A percentile compares a stretch with the other conserved stretches of the same genome.
Evolutionary conservation across 2,888 invertebrate species (phyloP).

Genomic region (Agrochola macilenta): DNA sequence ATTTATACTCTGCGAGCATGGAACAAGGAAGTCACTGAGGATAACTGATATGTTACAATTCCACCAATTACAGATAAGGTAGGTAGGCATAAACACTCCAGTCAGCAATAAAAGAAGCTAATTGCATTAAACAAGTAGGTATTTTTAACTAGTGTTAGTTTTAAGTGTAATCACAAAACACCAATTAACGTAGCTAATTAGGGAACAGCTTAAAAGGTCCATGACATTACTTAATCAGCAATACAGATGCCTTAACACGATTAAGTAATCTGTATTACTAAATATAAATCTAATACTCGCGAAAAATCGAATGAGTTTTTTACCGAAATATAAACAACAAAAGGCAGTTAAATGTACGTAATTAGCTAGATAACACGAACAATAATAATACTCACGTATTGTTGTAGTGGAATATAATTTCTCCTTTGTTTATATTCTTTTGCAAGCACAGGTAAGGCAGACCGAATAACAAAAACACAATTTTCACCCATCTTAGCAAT

Average conservation of each 20-base stretch:
- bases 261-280: background rate
- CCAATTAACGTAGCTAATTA: background rate
- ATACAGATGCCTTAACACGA: background rate
- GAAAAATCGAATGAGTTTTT: background rate
- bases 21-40: background rate
- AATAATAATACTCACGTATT: conserved; percentile 83
- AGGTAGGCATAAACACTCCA: background rate
- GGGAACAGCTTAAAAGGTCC: background rate
- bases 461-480: conserved; percentile 70
- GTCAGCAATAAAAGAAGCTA: background rate
- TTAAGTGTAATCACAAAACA: background rate
- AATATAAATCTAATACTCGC: too few species aligned
- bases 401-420: conserved; percentile 85
- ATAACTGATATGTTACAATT: background rate
- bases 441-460: conserved; percentile 71
- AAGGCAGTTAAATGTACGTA: background rate
- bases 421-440: conserved; percentile 72
- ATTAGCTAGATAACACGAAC: background rate
- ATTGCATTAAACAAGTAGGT: conserved; percentile 28
- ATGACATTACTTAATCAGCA: background rate
- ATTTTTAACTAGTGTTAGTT: background rate
- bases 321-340: background rate
- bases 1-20: background rate
- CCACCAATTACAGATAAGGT: background rate
- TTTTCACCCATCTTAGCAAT: conserved; percentile 65